A percentile compares a stretch with the other conserved stretches of the same genome.
These are phyloP conservation scores for Candidula unifasciata DNA, from an alignment of 2,888 invertebrate genomes.

Conservation along the genomic window DNA sequence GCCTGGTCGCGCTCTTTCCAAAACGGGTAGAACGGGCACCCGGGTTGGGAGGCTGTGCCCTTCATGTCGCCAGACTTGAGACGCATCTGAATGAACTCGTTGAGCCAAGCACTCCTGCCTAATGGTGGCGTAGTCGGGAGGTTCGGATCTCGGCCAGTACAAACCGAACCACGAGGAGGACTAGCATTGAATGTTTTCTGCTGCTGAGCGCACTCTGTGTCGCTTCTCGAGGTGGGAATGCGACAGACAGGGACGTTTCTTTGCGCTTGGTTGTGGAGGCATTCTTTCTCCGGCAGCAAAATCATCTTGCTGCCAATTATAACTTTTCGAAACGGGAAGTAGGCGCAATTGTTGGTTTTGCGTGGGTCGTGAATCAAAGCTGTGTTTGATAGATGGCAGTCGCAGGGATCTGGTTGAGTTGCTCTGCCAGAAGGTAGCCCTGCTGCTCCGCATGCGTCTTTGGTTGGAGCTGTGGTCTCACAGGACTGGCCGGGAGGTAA, in stretches of 20 bases:
- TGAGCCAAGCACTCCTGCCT: conserved; percentile 12
- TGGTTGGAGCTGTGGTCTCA: background rate
- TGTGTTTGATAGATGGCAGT: background rate
- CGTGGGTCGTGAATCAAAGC: background rate
- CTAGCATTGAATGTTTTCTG: background rate
- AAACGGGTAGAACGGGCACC: background rate
- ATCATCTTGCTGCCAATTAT: conserved; percentile 5
- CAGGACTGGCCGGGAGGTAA: background rate
- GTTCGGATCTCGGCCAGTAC: background rate
- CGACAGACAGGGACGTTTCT: background rate
- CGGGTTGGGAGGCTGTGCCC: background rate
- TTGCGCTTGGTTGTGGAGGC: background rate
- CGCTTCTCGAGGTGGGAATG: background rate
- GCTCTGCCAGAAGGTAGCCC: background rate
- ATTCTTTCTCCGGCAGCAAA: background rate
- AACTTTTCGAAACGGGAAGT: conserved; percentile 39
- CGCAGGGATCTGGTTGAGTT: too few relatives aligned
- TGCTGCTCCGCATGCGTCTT: background rate
- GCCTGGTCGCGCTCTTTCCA: background rate
- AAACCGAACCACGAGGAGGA: background rate
- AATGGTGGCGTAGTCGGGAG: conserved; percentile 17
- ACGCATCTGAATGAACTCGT: conserved; percentile 3
- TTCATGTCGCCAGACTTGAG: background rate
- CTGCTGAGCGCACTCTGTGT: background rate
- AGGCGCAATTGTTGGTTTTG: background rate